These are phyloP conservation scores for Nomada hirtipes DNA, from an alignment of 2,888 invertebrate species.

Conservation along the genomic window DNA sequence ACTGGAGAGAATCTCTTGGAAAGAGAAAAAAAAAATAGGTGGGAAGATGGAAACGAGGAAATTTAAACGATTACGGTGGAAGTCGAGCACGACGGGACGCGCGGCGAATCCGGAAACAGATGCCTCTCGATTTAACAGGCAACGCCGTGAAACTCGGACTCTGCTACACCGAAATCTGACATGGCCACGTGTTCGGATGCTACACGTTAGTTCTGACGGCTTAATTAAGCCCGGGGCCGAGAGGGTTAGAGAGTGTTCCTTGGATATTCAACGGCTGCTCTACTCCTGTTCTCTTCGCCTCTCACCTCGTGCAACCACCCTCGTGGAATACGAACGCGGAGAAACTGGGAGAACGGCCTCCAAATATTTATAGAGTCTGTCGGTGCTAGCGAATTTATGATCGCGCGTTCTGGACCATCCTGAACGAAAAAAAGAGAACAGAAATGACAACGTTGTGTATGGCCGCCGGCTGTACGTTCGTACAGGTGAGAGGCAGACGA, in stretches of 20 bases:
- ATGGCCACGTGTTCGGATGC: constrained; percentile 73
- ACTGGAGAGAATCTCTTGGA: neutral
- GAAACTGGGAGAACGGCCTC: constrained; percentile 29
- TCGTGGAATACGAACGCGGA: constrained; percentile 26
- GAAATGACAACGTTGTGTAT: neutral
- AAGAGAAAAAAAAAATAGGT: neutral
- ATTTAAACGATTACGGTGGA: constrained; percentile 44
- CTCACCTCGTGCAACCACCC: neutral
- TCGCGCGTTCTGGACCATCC: constrained; percentile 38
- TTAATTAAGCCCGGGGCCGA: constrained; percentile 69
- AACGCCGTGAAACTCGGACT: constrained; percentile 51
- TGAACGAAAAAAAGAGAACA: constrained; percentile 34
- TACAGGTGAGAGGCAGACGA: neutral
- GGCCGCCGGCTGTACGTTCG: neutral
- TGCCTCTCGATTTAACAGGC: constrained; percentile 58
- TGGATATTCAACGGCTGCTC: constrained; percentile 58
- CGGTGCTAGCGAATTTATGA: constrained; percentile 61
- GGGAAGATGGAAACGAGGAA: constrained; percentile 33
- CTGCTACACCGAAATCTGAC: constrained; percentile 70
- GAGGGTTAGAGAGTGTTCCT: constrained; percentile 58
- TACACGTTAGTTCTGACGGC: constrained; percentile 73
- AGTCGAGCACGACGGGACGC: constrained; percentile 37
- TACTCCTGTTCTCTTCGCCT: constrained; percentile 34
- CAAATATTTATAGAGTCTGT: constrained; percentile 72
- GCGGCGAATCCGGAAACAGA: constrained; percentile 56